Evolutionary conservation across 2,797 vertebrate species (phyloP).

Genomic region (Catostomus latipinnis): DNA sequence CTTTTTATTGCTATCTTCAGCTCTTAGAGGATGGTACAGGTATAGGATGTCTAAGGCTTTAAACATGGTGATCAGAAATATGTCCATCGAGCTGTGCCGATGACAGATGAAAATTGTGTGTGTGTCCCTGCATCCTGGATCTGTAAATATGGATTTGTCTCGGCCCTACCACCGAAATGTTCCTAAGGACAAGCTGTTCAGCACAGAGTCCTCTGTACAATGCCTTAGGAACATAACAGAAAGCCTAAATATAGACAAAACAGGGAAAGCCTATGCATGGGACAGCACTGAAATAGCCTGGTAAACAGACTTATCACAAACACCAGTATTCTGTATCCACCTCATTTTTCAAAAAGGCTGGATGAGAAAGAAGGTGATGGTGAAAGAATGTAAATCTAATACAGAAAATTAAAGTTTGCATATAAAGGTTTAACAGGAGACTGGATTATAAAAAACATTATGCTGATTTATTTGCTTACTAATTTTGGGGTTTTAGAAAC

Average conservation of each 20-base stretch:
- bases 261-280: conserved; percentile 75
- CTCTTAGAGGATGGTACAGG: conserved; percentile 77
- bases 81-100: conserved; percentile 75
- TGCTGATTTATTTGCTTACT: neutral
- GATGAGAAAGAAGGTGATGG: neutral
- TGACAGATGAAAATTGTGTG: conserved; percentile 75
- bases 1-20: conserved; percentile 40
- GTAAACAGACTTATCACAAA: conserved; percentile 60
- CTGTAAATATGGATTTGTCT: conserved; percentile 77
- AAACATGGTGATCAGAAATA: conserved; percentile 78
- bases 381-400: neutral
- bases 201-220: conserved; percentile 68
- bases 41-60: conserved; percentile 79
- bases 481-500: neutral
- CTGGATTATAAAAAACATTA: neutral
- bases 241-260: conserved; percentile 66
- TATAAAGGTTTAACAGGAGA: neutral
- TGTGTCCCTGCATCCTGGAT: conserved; percentile 74
- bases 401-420: neutral
- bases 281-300: conserved; percentile 68
- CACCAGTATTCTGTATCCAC: neutral
- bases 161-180: conserved; percentile 74
- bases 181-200: conserved; percentile 72
- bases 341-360: neutral
- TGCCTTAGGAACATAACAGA: conserved; percentile 72